Base-by-base conservation (phyloP, 2,113 vertebrate genomes). In the Chaenocephalus aceratus region DNA sequence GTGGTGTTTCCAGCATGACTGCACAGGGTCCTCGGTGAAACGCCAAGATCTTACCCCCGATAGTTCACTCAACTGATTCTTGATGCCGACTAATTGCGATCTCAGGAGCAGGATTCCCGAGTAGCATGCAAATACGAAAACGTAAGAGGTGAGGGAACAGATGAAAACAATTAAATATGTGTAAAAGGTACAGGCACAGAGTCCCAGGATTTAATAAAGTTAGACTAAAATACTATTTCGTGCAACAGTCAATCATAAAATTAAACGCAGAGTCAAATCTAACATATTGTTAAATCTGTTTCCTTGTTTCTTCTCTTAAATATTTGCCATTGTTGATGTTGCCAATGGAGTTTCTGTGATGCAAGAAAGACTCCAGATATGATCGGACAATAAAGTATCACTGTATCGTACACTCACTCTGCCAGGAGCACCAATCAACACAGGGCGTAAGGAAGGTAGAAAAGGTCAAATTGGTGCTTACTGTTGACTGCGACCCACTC, bases 401-500 rank as follows among this genome's bases (percentile, higher is more conserved):
- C 30, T 30, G 30, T 30, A 30, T 41, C 36, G n/a, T 51, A 13
- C 30, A 14, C 48, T 23, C 7, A 36, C 6, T 70, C 16, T 53
- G 44, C n/a, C 15, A 68, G 30, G 36, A 80, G 72, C 12, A 6
- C 52, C 10, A 75, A 68, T 21, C 14, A 34, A 52, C 56, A 66
- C 64, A 70, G 23, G 46, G 5, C 49, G 23, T 18, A 49, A 72
- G 10, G 7, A 13, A 1, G 59, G 45, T 4, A 30, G 1, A 10
- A 9, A 63, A 54, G 45, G 49, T 74, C 26, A 79, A 83, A 21
- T 12, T 34, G 13, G 41, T 11, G 52, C 97, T 97, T 93, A 99
- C 97, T 98, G 90, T 99, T 99, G 21, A 99, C 97, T 0, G 97
- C 97, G 5, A 99, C 96, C 97, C 97, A 99, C 72, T 99, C 97